phyloP scores from a whole-genome alignment of 2,113 vertebrate species.

The Rostratula benghalensis region DNA sequence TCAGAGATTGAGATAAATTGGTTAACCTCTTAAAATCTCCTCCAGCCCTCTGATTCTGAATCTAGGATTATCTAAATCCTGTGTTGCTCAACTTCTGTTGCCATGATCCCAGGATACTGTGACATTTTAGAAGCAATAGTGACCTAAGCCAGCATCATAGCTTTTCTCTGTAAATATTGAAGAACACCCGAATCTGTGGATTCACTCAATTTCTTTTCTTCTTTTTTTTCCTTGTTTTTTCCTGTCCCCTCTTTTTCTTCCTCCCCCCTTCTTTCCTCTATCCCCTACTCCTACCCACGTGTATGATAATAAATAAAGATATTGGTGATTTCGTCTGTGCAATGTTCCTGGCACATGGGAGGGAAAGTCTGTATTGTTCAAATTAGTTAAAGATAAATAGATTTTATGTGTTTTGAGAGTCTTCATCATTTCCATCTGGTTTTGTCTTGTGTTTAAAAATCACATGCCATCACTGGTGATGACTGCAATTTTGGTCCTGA shows the following conservation, averaged over 20 bases:
- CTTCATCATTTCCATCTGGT: neutral
- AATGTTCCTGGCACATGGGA: neutral
- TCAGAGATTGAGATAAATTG: neutral
- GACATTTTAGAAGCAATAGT: neutral
- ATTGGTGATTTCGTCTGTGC: neutral
- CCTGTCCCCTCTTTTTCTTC: too few relatives aligned
- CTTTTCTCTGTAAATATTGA: neutral
- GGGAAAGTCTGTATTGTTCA: neutral
- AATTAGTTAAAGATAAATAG: neutral
- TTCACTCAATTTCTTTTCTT: neutral
- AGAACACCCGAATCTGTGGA: neutral
- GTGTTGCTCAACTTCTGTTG: neutral
- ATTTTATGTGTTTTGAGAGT: neutral
- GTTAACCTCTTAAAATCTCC: neutral
- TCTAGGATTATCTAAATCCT: conserved; percentile 15
- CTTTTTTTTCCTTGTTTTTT: neutral
- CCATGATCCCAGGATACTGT: neutral
- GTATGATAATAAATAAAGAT: neutral
- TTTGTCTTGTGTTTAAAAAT: conserved; percentile 1
- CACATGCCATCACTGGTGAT: neutral
- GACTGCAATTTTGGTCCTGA: neutral
- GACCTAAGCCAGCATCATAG: neutral
- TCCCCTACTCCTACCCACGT: too few relatives aligned
- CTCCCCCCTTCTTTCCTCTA: too few relatives aligned
- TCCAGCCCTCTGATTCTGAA: neutral